Percentiles rank a stretch among this genome's conserved stretches.
These are phyloP conservation scores for Tupiocoris notatus DNA, from an alignment of 2,888 invertebrate genomes.

Conservation along the genomic window DNA sequence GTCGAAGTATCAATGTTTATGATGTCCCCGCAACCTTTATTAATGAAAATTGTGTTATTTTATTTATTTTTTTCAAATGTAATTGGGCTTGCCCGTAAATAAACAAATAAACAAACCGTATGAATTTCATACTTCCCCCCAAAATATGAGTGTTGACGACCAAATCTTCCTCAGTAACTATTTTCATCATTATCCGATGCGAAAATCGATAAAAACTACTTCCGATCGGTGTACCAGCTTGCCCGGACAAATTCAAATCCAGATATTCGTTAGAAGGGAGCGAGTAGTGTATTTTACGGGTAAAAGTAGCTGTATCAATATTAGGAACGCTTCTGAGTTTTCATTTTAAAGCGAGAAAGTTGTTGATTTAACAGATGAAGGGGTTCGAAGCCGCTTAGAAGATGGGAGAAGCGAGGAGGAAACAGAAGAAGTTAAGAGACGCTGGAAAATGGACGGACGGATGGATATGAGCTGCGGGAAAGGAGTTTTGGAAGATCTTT, in stretches of 20 bases:
- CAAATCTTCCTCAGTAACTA: too few relatives aligned
- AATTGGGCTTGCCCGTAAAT: too few relatives aligned
- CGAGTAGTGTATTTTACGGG: constrained; percentile 9
- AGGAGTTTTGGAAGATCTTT: constrained; percentile 1
- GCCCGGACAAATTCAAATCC: neutral
- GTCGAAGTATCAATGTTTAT: too few relatives aligned
- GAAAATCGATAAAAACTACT: too few relatives aligned
- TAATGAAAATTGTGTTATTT: too few relatives aligned
- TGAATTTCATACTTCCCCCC: too few relatives aligned
- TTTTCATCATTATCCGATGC: too few relatives aligned
- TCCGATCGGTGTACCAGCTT: too few relatives aligned
- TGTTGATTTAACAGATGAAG: constrained; percentile 40
- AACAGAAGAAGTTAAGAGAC: neutral
- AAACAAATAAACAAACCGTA: too few relatives aligned
- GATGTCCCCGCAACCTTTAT: too few relatives aligned
- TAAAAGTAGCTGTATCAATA: constrained; percentile 32
- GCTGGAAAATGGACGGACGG: neutral
- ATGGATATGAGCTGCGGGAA: neutral
- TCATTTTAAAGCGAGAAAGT: constrained; percentile 36
- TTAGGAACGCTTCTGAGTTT: constrained; percentile 23
- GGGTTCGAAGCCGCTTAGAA: constrained; percentile 14
- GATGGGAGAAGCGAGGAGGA: constrained; percentile 13
- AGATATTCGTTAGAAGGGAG: neutral
- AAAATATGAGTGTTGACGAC: too few relatives aligned
- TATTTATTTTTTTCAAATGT: too few relatives aligned